A percentile compares a stretch with the other conserved stretches of the same genome.
Conservation (phyloP, 2,888 invertebrate genomes). For the Microplitis deprimator region DNA sequence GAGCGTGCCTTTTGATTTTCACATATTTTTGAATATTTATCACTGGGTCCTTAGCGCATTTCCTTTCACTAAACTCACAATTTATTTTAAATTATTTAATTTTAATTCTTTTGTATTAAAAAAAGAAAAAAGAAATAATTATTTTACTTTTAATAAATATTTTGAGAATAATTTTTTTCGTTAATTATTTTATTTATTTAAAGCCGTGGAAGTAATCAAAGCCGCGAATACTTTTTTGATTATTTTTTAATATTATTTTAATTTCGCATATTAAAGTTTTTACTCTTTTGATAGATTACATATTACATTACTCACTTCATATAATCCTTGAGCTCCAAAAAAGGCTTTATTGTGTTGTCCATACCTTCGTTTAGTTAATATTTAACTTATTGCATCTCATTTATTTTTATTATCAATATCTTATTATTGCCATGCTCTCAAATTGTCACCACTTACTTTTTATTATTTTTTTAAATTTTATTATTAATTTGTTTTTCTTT, state of each 20-base stretch:
- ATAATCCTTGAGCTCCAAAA: conserved; percentile 66
- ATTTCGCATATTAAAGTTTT: conserved; percentile 17
- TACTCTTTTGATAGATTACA: conserved; percentile 51
- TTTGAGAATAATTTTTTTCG: conserved; percentile 32
- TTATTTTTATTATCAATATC: conserved; percentile 13
- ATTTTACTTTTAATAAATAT: conserved; percentile 27
- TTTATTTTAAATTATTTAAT: background rate
- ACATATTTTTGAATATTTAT: background rate
- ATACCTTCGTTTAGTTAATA: conserved; percentile 30
- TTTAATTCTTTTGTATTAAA: conserved; percentile 11
- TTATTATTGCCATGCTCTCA: conserved; percentile 43
- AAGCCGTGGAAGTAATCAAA: conserved; percentile 51
- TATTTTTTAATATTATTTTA: conserved; percentile 42
- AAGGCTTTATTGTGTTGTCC: conserved; percentile 60
- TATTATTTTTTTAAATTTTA: conserved; percentile 35
- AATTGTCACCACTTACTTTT: conserved; percentile 40
- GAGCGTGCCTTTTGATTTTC: background rate
- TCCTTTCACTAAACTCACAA: background rate
- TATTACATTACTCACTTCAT: conserved; percentile 59
- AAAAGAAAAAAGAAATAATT: background rate
- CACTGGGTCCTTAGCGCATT: background rate
- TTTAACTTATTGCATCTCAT: conserved; percentile 5
- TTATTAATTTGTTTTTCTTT: conserved; percentile 33
- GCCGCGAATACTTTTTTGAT: conserved; percentile 45
- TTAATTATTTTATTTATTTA: conserved; percentile 40